These are phyloP conservation scores for Neelides folsomi DNA, from an alignment of 2,888 invertebrate species.

Conservation along the genomic window DNA sequence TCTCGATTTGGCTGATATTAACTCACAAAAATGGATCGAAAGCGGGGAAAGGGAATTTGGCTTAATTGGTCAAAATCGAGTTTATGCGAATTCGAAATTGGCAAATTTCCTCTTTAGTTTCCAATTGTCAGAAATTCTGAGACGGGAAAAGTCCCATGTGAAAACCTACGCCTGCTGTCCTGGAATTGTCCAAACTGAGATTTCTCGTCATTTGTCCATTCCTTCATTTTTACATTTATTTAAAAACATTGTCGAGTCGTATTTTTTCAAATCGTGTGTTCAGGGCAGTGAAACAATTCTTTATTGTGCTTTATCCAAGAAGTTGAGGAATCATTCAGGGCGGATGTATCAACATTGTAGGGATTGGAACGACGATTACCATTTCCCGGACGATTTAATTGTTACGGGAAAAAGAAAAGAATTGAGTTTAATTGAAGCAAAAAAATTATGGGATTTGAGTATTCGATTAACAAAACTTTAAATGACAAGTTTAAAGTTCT, in stretches of 20 bases:
- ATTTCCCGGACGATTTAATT: conserved; percentile 5
- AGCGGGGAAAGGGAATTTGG: conserved; percentile 6
- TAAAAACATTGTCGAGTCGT: too few species aligned
- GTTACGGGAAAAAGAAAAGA: too few species aligned
- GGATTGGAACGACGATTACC: conserved; percentile 43
- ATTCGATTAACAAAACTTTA: too few species aligned
- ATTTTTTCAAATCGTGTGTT: neutral
- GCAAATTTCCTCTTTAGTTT: conserved; percentile 37
- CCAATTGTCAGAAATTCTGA: conserved; percentile 34
- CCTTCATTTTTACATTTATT: too few species aligned
- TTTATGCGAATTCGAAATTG: conserved; percentile 37
- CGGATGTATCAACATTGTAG: conserved; percentile 61
- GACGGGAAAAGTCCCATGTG: conserved; percentile 28
- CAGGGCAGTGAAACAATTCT: conserved; percentile 40
- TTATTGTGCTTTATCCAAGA: conserved; percentile 61
- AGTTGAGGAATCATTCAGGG: conserved; percentile 53
- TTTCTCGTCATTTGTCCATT: conserved; percentile 11
- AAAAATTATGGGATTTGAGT: too few species aligned
- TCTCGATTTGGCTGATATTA: conserved; percentile 35
- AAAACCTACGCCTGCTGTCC: conserved; percentile 21
- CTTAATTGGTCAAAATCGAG: conserved; percentile 3
- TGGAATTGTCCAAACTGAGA: conserved; percentile 20
- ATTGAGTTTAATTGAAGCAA: too few species aligned
- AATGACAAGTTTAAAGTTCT: too few species aligned
- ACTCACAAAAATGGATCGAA: conserved; percentile 31